Conservation (phyloP, 2,113 vertebrate species). For the Microcebus jonahi region DNA sequence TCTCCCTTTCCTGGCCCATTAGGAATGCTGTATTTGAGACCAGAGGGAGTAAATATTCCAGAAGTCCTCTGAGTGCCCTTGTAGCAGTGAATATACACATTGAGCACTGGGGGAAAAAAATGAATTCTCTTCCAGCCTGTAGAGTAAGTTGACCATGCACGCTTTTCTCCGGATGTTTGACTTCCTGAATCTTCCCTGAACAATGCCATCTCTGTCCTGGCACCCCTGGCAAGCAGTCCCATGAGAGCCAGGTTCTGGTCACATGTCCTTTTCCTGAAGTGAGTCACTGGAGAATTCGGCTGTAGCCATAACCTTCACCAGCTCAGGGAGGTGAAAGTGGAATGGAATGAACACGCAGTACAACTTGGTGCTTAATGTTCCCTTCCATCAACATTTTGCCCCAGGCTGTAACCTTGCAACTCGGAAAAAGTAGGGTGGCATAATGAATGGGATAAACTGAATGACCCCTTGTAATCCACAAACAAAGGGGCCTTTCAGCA, state of each 20-base stretch:
- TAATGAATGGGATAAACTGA: neutral
- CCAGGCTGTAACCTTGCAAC: neutral
- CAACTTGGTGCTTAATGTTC: neutral
- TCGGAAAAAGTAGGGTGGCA: neutral
- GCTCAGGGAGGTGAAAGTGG: neutral
- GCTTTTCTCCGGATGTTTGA: conserved; percentile 63
- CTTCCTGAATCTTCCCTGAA: conserved; percentile 67
- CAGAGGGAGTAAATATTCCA: neutral
- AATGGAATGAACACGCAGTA: neutral
- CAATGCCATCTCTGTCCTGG: conserved; percentile 77
- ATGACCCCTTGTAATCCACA: neutral
- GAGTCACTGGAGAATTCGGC: conserved; percentile 44
- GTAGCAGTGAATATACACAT: neutral
- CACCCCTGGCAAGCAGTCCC: conserved; percentile 45
- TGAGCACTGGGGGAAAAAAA: neutral
- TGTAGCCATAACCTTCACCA: conserved; percentile 52
- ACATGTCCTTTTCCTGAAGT: conserved; percentile 69
- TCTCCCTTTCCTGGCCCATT: neutral
- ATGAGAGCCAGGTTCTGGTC: conserved; percentile 64
- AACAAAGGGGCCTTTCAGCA: conserved; percentile 15
- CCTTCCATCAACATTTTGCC: neutral
- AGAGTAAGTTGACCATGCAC: neutral
- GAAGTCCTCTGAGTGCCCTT: conserved; percentile 53
- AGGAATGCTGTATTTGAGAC: neutral
- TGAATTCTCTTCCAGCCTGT: neutral